Percentiles rank a stretch among this genome's conserved stretches.
Conservation (phyloP, 2,888 invertebrate genomes). For the Anodontia alba region DNA sequence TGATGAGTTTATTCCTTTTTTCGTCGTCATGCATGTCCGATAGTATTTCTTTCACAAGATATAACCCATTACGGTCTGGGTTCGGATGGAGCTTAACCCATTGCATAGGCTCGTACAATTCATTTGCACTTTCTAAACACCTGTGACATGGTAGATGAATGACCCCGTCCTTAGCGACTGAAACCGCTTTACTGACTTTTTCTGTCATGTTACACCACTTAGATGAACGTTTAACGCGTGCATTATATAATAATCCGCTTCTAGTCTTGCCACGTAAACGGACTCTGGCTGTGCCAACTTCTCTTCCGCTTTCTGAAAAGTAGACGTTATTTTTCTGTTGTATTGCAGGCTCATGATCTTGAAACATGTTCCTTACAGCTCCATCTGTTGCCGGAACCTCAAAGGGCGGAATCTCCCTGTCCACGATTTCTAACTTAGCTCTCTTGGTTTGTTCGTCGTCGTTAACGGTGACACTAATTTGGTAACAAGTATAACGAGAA, state of each 20-base stretch:
- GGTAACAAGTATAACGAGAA: background rate
- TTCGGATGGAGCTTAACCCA: conserved; percentile 56
- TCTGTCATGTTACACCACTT: background rate
- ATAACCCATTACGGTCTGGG: conserved; percentile 23
- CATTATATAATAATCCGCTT: conserved; percentile 30
- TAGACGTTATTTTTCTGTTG: background rate
- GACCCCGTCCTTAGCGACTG: conserved; percentile 49
- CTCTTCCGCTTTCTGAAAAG: background rate
- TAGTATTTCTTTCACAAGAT: conserved; percentile 57
- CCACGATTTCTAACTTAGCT: conserved; percentile 33
- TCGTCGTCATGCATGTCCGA: conserved; percentile 65
- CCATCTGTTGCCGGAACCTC: background rate
- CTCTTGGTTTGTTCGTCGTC: conserved; percentile 1
- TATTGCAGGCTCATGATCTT: background rate
- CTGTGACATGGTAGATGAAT: conserved; percentile 55
- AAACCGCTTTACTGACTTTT: conserved; percentile 27
- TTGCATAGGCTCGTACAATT: conserved; percentile 37
- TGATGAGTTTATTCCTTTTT: conserved; percentile 51
- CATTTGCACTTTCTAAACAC: conserved; percentile 19
- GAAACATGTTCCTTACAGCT: background rate
- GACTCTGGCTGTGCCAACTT: background rate
- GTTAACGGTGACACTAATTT: conserved; percentile 19
- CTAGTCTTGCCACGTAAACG: background rate
- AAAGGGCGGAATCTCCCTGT: conserved; percentile 46
- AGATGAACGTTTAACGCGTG: background rate